Evolutionary conservation across 1,140 invertebrate genomes (phyloP), one percentile per base, ranked within the genome.

Genomic region (Frieseomelitta varia): DNA sequence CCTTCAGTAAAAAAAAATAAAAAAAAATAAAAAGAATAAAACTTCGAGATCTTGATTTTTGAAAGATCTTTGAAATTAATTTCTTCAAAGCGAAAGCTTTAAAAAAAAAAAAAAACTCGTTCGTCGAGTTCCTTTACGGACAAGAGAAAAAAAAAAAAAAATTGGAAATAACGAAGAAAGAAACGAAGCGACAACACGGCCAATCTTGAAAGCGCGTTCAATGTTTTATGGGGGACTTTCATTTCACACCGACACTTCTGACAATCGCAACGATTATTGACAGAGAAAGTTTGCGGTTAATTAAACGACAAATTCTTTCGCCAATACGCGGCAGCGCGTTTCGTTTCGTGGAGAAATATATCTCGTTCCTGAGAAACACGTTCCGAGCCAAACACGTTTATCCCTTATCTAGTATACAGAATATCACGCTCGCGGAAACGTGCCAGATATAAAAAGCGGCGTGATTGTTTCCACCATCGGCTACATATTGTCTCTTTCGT

Each of bases 271-370:
- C 24, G 10, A 2, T 76, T 47, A 30, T 21, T 27, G 15, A 2
- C 34, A 47, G 74, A 76, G 74, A 76, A 76, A 76, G 74, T 61
- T 10, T 2, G 39, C 15, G 11, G 24, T 47, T 61, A 47, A 39
- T 63, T 76, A 47, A 76, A 19, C 56, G 34, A 61, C 56, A 24
- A 61, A 61, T 76, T 76, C 34, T 63, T 63, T 76, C 47, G 17
- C 8, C 56, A 4, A 10, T 58, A 27, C 53, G 0, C 39, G 39
- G 39, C 30, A 17, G n/a, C 55, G 12, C 11, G 15, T 68, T 79
- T 53, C 27, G 6, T 34, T 30, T 55, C n/a, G 34, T 19, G 11
- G 10, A 67, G 3, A n/a, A 11, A 47, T 55, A 39, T 4, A 27
- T 72, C 53, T 17, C 10, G n/a, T 8, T 21, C 0, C 47, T 58